These are phyloP conservation scores for Psilanteris sp. DNA, from an alignment of 1,140 invertebrate genomes.

Conservation along the genomic window DNA sequence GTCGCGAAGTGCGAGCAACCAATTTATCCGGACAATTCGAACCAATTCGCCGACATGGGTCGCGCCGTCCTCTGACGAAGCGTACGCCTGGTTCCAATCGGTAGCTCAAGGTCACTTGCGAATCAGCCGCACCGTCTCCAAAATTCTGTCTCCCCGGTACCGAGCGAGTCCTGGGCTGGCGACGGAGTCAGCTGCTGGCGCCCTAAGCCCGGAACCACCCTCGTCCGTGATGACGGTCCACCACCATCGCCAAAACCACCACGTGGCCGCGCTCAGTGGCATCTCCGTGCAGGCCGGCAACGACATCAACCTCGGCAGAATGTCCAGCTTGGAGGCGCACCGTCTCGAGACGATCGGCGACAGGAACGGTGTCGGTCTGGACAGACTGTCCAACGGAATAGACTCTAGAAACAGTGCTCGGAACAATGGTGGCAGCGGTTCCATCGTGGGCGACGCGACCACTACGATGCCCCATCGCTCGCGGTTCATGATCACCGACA, in stretches of 20 bases:
- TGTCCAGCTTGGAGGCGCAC: constrained; percentile 73
- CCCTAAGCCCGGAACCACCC: constrained; percentile 71
- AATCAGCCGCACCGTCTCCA: constrained; percentile 52
- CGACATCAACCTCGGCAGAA: constrained; percentile 75
- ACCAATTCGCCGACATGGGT: not conserved
- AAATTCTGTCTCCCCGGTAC: constrained; percentile 78
- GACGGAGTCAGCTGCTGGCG: constrained; percentile 73
- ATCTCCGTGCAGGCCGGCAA: constrained; percentile 71
- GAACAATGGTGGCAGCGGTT: constrained; percentile 12
- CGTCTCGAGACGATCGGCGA: constrained; percentile 70
- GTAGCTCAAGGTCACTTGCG: constrained; percentile 4
- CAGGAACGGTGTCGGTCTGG: constrained; percentile 65
- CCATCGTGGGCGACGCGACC: constrained; percentile 58
- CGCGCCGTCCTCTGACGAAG: constrained; percentile 5
- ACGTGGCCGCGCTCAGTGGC: constrained; percentile 77
- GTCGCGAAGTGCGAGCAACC: not conserved
- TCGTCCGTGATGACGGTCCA: constrained; percentile 78
- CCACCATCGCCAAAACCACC: constrained; percentile 75
- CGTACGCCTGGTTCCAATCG: not conserved
- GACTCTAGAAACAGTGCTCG: constrained; percentile 63
- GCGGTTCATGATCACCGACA: constrained; percentile 90
- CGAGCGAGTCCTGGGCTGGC: constrained; percentile 75
- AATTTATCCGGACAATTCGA: not conserved
- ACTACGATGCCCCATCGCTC: constrained; percentile 84
- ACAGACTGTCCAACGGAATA: constrained; percentile 69